These are phyloP conservation scores for Notocelia uddmanniana DNA, from an alignment of 2,888 invertebrate genomes.

Conservation along the genomic window DNA sequence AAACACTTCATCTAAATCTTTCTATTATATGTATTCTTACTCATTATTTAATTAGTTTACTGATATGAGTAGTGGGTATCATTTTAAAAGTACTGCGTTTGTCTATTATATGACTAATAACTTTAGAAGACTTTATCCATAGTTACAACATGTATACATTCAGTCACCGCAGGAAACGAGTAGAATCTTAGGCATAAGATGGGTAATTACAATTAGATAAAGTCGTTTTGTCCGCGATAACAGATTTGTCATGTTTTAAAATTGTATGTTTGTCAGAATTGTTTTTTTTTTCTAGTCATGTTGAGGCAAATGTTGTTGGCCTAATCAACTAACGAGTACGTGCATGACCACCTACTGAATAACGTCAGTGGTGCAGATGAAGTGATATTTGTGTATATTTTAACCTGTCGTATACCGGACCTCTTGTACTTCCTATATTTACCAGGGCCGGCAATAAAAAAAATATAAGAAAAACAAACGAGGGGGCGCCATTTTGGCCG, in stretches of 20 bases:
- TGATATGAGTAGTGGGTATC: not conserved
- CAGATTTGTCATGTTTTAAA: slow-evolving; percentile 36
- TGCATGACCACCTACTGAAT: not conserved
- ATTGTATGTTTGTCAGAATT: slow-evolving; percentile 23
- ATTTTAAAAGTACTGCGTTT: not conserved
- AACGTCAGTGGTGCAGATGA: not conserved
- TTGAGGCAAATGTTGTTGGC: not conserved
- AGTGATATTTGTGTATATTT: no score
- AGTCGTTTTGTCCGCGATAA: slow-evolving; percentile 30
- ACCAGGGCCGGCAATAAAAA: no score
- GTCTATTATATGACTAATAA: slow-evolving; percentile 1
- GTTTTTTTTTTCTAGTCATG: slow-evolving; percentile 16
- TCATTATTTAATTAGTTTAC: slow-evolving; percentile 17
- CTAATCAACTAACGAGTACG: not conserved
- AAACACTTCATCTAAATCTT: slow-evolving; percentile 7
- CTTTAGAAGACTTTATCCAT: not conserved
- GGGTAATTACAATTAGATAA: slow-evolving; percentile 36
- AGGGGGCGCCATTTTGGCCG: no score
- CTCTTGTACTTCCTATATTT: no score
- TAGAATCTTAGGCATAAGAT: slow-evolving; percentile 27
- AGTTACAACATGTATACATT: slow-evolving; percentile 7
- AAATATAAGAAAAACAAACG: no score
- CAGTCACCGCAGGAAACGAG: slow-evolving; percentile 21
- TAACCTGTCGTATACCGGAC: no score
- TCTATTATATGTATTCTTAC: not conserved